Conservation (phyloP, 2,797 vertebrate species). For the Acipenser transmontanus region DNA sequence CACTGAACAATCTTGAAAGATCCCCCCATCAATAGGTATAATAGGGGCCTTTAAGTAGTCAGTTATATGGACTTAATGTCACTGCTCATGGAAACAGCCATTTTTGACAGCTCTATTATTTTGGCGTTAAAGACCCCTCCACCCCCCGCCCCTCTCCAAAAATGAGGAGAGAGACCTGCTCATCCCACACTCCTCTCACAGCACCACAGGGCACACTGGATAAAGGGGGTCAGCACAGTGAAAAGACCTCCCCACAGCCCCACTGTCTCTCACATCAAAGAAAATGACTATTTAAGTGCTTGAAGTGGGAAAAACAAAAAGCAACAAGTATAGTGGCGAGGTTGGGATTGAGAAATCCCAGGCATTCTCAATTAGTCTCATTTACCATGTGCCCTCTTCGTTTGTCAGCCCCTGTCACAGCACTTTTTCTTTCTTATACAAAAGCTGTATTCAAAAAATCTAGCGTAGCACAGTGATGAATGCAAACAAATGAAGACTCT, state of each 20-base stretch:
- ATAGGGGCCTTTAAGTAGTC: not conserved
- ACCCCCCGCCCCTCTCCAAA: not conserved
- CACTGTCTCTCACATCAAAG: not conserved
- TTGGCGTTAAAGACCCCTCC: not conserved
- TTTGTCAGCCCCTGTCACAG: too few relatives aligned
- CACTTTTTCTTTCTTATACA: too few relatives aligned
- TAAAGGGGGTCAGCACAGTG: not conserved
- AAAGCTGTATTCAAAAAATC: too few relatives aligned
- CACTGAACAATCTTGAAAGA: too few relatives aligned
- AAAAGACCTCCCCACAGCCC: constrained; percentile 1
- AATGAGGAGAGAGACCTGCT: not conserved
- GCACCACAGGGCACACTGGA: not conserved
- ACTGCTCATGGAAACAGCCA: constrained; percentile 1
- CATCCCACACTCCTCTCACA: constrained; percentile 2
- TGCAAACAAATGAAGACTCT: too few relatives aligned
- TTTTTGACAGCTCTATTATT: constrained; percentile 6
- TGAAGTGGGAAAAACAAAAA: not conserved
- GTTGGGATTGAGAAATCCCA: not conserved
- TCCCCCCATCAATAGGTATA: not conserved
- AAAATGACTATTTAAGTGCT: constrained; percentile 1
- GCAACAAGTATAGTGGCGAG: constrained; percentile 1
- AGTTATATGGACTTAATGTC: constrained; percentile 3
- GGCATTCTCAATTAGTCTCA: not conserved
- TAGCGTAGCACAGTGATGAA: too few relatives aligned
- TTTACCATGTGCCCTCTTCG: not conserved